Evolutionary conservation across 2,888 invertebrate species (phyloP).

Genomic region (Scrobipalpa atriplicella): DNA sequence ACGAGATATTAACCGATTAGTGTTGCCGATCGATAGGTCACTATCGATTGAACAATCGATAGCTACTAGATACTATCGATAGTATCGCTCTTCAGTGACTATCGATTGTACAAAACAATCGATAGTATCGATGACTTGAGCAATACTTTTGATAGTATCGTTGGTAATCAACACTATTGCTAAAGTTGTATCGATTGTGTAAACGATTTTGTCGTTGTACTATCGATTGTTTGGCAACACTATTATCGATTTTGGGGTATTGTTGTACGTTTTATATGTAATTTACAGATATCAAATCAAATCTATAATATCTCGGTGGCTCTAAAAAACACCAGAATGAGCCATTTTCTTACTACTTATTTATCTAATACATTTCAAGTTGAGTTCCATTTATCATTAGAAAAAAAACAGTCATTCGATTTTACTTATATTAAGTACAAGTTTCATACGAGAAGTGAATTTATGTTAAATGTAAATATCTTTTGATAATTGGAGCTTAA

Average conservation of each 20-base stretch:
- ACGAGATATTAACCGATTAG: not conserved
- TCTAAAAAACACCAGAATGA: not conserved
- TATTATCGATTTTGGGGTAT: too few relatives aligned
- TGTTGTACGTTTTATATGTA: not conserved
- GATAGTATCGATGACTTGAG: too few relatives aligned
- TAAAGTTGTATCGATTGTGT: too few relatives aligned
- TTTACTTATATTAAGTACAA: slow-evolving; percentile 10
- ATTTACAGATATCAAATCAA: not conserved
- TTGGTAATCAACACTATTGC: too few relatives aligned
- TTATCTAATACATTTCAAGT: slow-evolving; percentile 6
- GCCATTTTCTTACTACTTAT: slow-evolving; percentile 9
- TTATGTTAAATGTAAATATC: not conserved
- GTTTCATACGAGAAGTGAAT: not conserved
- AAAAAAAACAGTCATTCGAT: not conserved
- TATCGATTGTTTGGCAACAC: too few relatives aligned
- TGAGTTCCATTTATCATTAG: not conserved
- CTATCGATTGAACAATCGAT: too few relatives aligned
- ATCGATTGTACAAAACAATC: too few relatives aligned
- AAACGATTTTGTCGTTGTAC: too few relatives aligned
- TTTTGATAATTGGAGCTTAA: not conserved
- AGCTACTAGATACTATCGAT: too few relatives aligned
- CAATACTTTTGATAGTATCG: too few relatives aligned
- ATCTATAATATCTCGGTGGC: not conserved
- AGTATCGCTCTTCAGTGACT: too few relatives aligned
- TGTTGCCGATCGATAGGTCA: too few relatives aligned